phyloP scores from a whole-genome alignment of 2,797 vertebrate genomes.

The Chelon labrosus region DNA sequence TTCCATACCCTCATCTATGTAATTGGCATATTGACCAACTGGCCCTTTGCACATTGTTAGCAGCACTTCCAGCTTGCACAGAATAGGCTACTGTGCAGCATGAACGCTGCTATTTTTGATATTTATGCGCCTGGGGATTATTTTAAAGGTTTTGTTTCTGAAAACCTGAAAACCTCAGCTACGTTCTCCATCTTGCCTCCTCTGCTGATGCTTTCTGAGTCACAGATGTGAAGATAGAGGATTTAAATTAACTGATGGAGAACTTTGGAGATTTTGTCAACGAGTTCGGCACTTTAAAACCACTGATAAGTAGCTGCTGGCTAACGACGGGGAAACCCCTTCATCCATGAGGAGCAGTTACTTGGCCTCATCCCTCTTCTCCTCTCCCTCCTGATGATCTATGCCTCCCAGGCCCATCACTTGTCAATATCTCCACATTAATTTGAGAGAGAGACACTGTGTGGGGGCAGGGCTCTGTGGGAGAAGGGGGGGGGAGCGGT shows the following conservation, averaged over 20 bases:
- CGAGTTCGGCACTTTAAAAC: not conserved
- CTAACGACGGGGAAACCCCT: conserved; percentile 16
- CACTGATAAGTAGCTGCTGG: conserved; percentile 1
- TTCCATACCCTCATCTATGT: conserved; percentile 80
- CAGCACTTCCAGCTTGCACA: conserved; percentile 60
- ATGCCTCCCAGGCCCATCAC: conserved; percentile 90
- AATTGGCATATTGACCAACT: conserved; percentile 83
- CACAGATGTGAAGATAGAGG: not conserved
- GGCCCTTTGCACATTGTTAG: conserved; percentile 71
- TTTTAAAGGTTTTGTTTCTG: conserved; percentile 15
- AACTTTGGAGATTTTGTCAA: not conserved
- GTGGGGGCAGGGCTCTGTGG: conserved; percentile 60
- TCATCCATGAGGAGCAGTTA: conserved; percentile 9
- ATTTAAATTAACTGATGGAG: conserved; percentile 12
- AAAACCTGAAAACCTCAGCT: not conserved
- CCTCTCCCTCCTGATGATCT: conserved; percentile 86
- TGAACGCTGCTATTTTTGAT: conserved; percentile 6
- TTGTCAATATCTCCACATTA: conserved; percentile 99
- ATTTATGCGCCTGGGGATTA: conserved; percentile 79
- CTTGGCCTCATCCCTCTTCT: conserved; percentile 30
- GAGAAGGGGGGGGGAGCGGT: conserved; percentile 17
- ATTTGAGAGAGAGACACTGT: conserved; percentile 85
- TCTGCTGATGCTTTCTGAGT: not conserved
- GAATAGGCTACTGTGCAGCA: conserved; percentile 22
- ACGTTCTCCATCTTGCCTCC: not conserved